phyloP scores from a whole-genome alignment of 2,113 vertebrate genomes.

The Haemorhous mexicanus region DNA sequence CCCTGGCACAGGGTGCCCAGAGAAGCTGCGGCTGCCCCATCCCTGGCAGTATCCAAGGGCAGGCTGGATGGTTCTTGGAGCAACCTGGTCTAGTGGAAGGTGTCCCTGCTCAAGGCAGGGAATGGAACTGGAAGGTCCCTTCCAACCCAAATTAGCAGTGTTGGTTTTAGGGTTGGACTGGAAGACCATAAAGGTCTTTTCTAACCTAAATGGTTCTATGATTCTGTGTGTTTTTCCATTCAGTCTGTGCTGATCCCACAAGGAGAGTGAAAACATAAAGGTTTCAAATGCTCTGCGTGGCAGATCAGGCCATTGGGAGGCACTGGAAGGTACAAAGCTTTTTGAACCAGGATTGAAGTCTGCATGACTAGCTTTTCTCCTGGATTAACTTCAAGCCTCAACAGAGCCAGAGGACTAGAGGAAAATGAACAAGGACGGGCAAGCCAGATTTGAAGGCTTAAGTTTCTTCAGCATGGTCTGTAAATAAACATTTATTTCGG shows the following conservation, averaged over 20 bases:
- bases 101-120: background rate
- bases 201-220: background rate
- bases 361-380: background rate
- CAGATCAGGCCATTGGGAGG: background rate
- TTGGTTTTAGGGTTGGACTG: background rate
- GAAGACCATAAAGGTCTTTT: background rate
- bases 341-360: background rate
- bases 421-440: background rate
- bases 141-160: background rate
- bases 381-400: background rate
- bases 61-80: fast-evolving
- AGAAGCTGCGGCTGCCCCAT: background rate
- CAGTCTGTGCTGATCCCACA: background rate
- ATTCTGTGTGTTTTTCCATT: background rate
- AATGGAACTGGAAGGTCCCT: background rate
- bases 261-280: background rate
- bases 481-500: background rate
- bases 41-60: fast-evolving
- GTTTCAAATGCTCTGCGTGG: background rate
- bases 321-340: background rate
- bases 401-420: background rate
- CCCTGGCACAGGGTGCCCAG: fast-evolving
- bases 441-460: background rate
- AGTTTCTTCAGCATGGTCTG: background rate
- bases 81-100: background rate